Evolutionary conservation across 2,797 vertebrate genomes (phyloP), one percentile per base, ranked within the genome.

Genomic region (Scarus forsteni): DNA sequence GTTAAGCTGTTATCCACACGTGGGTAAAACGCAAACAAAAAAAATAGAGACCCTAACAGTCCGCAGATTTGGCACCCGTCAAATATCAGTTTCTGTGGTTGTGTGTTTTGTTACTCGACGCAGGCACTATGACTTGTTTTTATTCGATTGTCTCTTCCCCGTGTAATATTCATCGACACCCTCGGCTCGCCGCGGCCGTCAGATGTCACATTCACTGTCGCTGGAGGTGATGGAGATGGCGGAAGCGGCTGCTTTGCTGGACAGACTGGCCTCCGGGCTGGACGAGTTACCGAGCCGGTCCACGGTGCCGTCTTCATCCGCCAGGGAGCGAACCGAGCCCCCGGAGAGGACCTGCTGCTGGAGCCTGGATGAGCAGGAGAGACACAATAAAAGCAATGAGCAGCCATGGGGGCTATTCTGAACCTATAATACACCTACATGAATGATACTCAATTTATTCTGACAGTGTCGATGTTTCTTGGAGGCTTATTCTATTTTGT

Each of bases 141-240:
- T 92, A 87, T 92, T 92, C 82, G 91, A 91, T 93, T 91, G 89
- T 93, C 92, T 94, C 87, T 93, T 88, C 85, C 82, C 57, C 76
- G 48, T 64, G 77, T 58, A 77, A 65, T 27, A 27, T 67, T 75
- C 83, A 55, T 88, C 81, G n/a, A 87, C 76, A 64, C 69, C 60
- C 71, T 80, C 27, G 27, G 27, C 27, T 27, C 14, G 63, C 54
- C 79, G 48, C 59, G 73, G 55, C 80, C 72, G 70, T 98, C 94
- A 98, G 94, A 98, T 97, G 94, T 99, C 97, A 94, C 97, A 97
- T 95, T 99, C 98, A 91, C 97, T 99, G 95, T 99, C 98, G 93
- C 97, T 98, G 91, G 97, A 99, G 85, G 97, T 98, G 96, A 99
- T 98, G 93, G 98, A 99, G 94, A 99, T 99, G 85, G 98, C 97